Evolutionary conservation across 2,797 vertebrate species (phyloP).

Genomic region (Enteromius viviparus): DNA sequence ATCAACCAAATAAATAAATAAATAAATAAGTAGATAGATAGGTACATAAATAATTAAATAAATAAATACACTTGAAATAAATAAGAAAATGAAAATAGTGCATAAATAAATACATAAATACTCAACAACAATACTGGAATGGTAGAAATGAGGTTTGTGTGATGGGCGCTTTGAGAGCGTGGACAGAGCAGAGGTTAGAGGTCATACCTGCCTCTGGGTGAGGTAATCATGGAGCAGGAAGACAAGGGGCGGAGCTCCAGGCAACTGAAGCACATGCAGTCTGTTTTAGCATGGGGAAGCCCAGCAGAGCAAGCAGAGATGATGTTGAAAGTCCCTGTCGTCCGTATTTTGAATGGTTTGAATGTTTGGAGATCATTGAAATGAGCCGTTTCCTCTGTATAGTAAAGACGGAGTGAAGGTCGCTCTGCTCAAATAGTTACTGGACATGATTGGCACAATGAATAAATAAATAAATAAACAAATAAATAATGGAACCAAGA

Average conservation of each 20-base stretch:
- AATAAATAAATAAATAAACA: slow-evolving; percentile 78
- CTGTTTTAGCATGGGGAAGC: slow-evolving; percentile 79
- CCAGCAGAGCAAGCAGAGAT: slow-evolving; percentile 73
- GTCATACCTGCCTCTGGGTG: slow-evolving; percentile 77
- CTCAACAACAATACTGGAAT: slow-evolving; percentile 57
- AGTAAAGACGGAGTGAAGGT: slow-evolving; percentile 81
- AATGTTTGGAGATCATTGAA: slow-evolving; percentile 42
- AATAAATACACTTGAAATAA: slow-evolving; percentile 68
- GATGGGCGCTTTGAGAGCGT: slow-evolving; percentile 64
- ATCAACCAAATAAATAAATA: slow-evolving; percentile 67
- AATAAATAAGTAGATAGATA: slow-evolving; percentile 68
- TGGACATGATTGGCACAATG: slow-evolving; percentile 80
- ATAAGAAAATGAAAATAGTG: slow-evolving; percentile 76
- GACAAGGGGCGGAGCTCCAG: slow-evolving; percentile 68
- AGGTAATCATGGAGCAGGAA: slow-evolving; percentile 74
- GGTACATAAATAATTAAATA: slow-evolving; percentile 71
- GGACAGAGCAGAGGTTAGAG: slow-evolving; percentile 76
- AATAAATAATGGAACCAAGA: slow-evolving; percentile 80
- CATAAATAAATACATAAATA: slow-evolving; percentile 64
- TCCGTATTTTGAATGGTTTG: slow-evolving; percentile 19
- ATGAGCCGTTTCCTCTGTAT: slow-evolving; percentile 23
- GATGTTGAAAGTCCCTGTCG: slow-evolving; percentile 53
- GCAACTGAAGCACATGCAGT: slow-evolving; percentile 73
- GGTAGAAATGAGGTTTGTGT: slow-evolving; percentile 60
- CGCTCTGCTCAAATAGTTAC: slow-evolving; percentile 62